Evolutionary conservation across 1,140 invertebrate species (phyloP).

Genomic region (Drosophila tani): DNA sequence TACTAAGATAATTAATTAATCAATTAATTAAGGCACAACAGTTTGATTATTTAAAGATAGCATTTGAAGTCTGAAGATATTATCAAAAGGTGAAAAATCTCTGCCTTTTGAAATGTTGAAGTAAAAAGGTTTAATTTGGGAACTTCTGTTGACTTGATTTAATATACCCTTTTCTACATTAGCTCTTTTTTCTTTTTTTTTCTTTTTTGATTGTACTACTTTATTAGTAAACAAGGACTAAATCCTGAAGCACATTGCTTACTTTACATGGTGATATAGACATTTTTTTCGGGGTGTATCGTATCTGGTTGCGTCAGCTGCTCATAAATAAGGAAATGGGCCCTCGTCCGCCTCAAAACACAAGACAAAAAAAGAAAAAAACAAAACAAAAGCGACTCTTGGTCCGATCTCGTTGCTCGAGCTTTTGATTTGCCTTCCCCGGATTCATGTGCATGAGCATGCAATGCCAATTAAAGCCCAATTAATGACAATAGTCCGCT

Average conservation of each 20-base stretch:
- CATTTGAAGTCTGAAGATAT: too few species aligned
- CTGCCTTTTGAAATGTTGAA: too few species aligned
- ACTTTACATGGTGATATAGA: neutral
- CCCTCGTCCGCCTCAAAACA: conserved; percentile 25
- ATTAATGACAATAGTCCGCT: conserved; percentile 70
- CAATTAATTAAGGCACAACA: too few species aligned
- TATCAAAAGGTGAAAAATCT: too few species aligned
- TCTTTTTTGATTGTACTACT: neutral
- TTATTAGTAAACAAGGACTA: neutral
- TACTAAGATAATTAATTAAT: too few species aligned
- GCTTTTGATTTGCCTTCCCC: conserved; percentile 33
- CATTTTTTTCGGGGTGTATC: neutral
- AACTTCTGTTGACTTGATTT: neutral
- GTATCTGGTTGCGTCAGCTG: conserved; percentile 56
- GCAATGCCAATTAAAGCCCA: conserved; percentile 75
- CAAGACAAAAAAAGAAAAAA: neutral
- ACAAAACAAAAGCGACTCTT: conserved; percentile 29
- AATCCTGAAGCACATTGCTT: neutral
- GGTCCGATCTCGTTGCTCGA: conserved; percentile 23
- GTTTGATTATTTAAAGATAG: too few species aligned
- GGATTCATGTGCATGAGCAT: conserved; percentile 27
- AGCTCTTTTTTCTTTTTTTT: neutral
- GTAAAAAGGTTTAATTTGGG: too few species aligned
- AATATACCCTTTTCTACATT: too few species aligned
- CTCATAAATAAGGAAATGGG: conserved; percentile 65